Evolutionary conservation across 2,888 invertebrate genomes (phyloP).

Genomic region (Amphipoea lucens): DNA sequence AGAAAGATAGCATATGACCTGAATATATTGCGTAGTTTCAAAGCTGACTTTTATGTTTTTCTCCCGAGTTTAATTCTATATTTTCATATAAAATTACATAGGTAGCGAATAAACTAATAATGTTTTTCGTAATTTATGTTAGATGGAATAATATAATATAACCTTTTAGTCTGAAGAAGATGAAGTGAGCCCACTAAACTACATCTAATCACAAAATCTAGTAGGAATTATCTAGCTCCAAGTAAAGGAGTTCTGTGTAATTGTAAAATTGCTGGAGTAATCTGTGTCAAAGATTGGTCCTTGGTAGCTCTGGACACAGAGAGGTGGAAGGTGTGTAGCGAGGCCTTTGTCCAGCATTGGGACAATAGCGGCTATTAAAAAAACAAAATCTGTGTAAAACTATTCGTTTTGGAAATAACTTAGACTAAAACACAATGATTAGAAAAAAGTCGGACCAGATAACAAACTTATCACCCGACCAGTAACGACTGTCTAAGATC

Average conservation of each 20-base stretch:
- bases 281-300: neutral
- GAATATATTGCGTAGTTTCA: constrained; percentile 19
- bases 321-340: too few species aligned
- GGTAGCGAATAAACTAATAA: neutral
- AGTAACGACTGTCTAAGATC: too few species aligned
- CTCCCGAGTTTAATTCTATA: constrained; percentile 26
- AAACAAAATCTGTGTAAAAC: too few species aligned
- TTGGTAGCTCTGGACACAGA: too few species aligned
- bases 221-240: neutral
- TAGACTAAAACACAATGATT: too few species aligned
- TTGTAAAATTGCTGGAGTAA: neutral
- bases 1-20: neutral
- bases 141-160: neutral
- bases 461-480: too few species aligned
- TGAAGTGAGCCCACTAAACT: neutral
- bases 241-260: neutral
- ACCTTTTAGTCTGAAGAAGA: constrained; percentile 10
- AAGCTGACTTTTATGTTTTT: constrained; percentile 16
- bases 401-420: too few species aligned
- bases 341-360: too few species aligned
- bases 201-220: neutral
- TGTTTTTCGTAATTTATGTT: constrained; percentile 13
- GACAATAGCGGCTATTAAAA: too few species aligned
- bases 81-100: constrained; percentile 13
- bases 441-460: too few species aligned